phyloP scores from a whole-genome alignment of 2,888 invertebrate species.

The Eumacrocentrus americanus region DNA sequence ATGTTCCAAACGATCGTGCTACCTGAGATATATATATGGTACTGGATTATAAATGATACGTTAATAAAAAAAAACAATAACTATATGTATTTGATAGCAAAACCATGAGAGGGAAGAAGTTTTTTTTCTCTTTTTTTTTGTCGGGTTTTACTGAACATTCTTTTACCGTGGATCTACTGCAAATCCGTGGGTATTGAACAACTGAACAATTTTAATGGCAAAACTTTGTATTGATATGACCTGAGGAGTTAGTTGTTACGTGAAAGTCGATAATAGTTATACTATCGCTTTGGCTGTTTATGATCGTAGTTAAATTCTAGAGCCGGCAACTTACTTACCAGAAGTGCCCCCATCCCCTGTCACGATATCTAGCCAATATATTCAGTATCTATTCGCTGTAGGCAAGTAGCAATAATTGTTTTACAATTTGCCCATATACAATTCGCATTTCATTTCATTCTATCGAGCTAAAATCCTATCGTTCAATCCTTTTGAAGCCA shows the following conservation, averaged over 20 bases:
- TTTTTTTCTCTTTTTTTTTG: too few species aligned
- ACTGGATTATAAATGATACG: neutral
- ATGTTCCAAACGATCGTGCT: neutral
- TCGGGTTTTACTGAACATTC: too few species aligned
- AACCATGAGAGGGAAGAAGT: neutral
- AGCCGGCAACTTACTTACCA: constrained; percentile 7
- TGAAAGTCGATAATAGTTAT: constrained; percentile 19
- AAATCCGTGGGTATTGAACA: neutral
- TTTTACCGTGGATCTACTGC: neutral
- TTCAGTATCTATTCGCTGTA: too few species aligned
- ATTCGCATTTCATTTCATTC: too few species aligned
- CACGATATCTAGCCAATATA: neutral
- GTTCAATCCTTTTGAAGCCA: too few species aligned
- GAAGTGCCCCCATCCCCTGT: constrained; percentile 10
- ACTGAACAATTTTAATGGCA: neutral
- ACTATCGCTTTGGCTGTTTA: constrained; percentile 7
- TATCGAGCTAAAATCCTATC: too few species aligned
- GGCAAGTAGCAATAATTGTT: too few species aligned
- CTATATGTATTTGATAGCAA: too few species aligned
- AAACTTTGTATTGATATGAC: neutral
- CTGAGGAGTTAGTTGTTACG: constrained; percentile 1
- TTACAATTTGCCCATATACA: too few species aligned
- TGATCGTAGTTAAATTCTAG: constrained; percentile 13
- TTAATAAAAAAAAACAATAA: neutral
- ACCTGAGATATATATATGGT: neutral